These are phyloP conservation scores for Aphelenchoides besseyi DNA, from an alignment of 1,140 invertebrate species.

Conservation along the genomic window DNA sequence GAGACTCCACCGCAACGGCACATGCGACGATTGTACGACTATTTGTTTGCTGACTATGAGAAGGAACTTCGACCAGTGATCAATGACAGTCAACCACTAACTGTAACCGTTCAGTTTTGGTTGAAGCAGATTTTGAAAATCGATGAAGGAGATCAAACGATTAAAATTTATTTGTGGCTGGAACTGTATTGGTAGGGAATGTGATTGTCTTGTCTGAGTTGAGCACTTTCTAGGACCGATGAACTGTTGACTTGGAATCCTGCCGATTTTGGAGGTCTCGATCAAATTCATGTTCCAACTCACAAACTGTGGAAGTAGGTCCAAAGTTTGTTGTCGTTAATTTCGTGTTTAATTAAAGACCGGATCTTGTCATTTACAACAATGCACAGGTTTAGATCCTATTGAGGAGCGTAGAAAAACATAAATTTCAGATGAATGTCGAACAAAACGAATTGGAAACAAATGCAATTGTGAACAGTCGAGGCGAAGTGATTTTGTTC, in stretches of 20 bases:
- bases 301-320: conserved; percentile 64
- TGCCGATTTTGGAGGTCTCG: conserved; percentile 60
- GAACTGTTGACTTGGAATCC: conserved; percentile 60
- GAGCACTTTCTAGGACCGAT: too few relatives aligned
- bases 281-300: conserved; percentile 61
- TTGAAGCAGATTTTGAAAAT: conserved; percentile 56
- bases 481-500: conserved; percentile 45
- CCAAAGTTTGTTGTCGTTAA: too few relatives aligned
- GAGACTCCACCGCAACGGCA: conserved; percentile 19
- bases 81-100: conserved; percentile 41
- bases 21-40: conserved; percentile 44
- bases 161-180: conserved; percentile 29
- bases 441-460: conserved; percentile 56
- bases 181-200: conserved; percentile 62
- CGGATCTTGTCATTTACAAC: conserved; percentile 65
- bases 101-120: conserved; percentile 55
- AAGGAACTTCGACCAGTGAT: conserved; percentile 41
- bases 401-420: too few relatives aligned
- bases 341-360: too few relatives aligned
- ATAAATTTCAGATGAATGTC: conserved; percentile 56
- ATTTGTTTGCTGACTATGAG: conserved; percentile 47
- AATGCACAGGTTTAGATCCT: too few relatives aligned
- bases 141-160: conserved; percentile 44
- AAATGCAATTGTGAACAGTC: conserved; percentile 46
- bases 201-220: too few relatives aligned